Percentiles rank a stretch among this genome's conserved stretches.
phyloP scores from a whole-genome alignment of 2,888 invertebrate genomes.

The Megamerina dolium region DNA sequence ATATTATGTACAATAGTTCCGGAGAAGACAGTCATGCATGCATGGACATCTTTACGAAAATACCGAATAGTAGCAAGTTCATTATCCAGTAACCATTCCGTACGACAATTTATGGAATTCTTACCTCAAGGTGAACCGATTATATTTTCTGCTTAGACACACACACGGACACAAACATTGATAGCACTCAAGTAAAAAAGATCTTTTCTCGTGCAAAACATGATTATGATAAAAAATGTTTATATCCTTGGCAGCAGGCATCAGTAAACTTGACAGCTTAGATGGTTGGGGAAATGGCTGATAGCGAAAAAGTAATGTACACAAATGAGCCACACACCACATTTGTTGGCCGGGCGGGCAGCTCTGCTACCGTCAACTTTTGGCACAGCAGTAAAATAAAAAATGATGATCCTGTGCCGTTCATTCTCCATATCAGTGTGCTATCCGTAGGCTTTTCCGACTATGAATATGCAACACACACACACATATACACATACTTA shows the following conservation, averaged over 20 bases:
- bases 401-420: conserved; percentile 44
- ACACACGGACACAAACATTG: too few relatives aligned
- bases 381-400: conserved; percentile 44
- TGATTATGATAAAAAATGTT: conserved; percentile 40
- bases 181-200: conserved; percentile 16
- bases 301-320: conserved; percentile 33
- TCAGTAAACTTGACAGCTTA: conserved; percentile 41
- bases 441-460: conserved; percentile 36
- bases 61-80: too few relatives aligned
- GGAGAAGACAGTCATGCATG: too few relatives aligned
- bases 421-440: conserved; percentile 14
- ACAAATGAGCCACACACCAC: conserved; percentile 19
- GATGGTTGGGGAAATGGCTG: conserved; percentile 29
- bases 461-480: neutral
- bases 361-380: too few relatives aligned
- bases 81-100: too few relatives aligned
- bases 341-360: conserved; percentile 21
- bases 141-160: too few relatives aligned
- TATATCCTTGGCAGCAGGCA: conserved; percentile 38
- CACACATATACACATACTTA: neutral
- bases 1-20: too few relatives aligned
- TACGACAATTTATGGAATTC: too few relatives aligned
- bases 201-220: conserved; percentile 27
- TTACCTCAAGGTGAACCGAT: too few relatives aligned
- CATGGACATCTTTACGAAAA: too few relatives aligned